Conservation (phyloP, 2,113 vertebrate species). For the Picathartes gymnocephalus region DNA sequence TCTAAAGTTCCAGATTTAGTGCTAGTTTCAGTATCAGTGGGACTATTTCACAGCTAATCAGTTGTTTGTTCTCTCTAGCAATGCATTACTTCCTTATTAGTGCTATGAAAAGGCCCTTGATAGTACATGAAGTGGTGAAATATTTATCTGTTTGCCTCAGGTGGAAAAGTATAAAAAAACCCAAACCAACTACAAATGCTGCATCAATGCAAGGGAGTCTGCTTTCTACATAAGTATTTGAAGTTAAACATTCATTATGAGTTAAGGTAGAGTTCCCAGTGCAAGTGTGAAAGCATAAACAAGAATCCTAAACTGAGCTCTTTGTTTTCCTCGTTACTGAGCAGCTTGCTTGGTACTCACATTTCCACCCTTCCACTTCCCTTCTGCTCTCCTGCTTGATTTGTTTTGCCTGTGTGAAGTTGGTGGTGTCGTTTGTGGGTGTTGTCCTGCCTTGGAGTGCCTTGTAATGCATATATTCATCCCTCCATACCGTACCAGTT, state of each 20-base stretch:
- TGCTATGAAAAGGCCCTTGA: not conserved
- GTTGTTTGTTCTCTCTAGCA: not conserved
- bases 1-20: slow-evolving; percentile 43
- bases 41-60: slow-evolving; percentile 25
- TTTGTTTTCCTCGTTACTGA: not conserved
- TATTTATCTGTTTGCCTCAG: not conserved
- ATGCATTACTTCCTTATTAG: not conserved
- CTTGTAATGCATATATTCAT: not conserved
- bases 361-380: not conserved
- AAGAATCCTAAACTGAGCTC: not conserved
- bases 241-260: not conserved
- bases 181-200: not conserved
- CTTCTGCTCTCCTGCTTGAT: not conserved
- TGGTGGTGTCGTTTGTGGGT: not conserved
- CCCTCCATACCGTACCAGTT: fast-evolving
- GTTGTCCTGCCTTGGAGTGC: not conserved
- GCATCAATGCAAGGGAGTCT: not conserved
- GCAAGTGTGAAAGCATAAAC: not conserved
- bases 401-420: not conserved
- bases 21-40: not conserved
- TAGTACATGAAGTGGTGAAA: slow-evolving; percentile 2
- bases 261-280: not conserved
- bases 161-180: not conserved
- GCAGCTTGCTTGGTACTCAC: not conserved
- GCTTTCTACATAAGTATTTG: not conserved